phyloP scores from a whole-genome alignment of 2,113 vertebrate species.

The Hyaena hyaena region DNA sequence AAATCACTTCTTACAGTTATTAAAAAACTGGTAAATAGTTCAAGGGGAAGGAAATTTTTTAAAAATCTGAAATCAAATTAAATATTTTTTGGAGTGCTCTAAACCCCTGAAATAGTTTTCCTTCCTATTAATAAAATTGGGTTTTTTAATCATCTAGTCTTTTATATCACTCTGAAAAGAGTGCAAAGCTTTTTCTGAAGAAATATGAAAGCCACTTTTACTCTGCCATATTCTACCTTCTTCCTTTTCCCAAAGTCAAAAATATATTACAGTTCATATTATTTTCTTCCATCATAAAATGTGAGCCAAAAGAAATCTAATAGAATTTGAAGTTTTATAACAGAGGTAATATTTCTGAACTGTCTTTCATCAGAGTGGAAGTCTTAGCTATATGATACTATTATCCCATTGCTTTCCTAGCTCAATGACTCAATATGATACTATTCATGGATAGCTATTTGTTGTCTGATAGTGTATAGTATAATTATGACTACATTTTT shows the following conservation, averaged over 20 bases:
- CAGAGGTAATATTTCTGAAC: constrained; percentile 32
- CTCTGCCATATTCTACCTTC: not conserved
- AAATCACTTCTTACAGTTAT: not conserved
- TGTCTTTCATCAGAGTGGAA: constrained; percentile 43
- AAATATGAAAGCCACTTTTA: constrained; percentile 60
- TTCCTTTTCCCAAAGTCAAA: constrained; percentile 46
- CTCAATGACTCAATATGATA: not conserved
- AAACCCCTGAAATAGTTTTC: not conserved
- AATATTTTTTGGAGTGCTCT: not conserved
- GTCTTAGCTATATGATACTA: constrained; percentile 13
- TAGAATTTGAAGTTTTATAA: constrained; percentile 54
- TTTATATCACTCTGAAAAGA: constrained; percentile 5
- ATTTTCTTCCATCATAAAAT: constrained; percentile 63
- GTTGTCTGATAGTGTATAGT: not conserved
- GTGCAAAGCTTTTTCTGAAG: not conserved
- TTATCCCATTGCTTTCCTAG: not conserved
- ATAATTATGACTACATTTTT: not conserved
- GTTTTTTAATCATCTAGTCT: not conserved
- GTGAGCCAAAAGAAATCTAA: constrained; percentile 45
- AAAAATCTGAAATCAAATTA: not conserved
- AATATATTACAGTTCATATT: constrained; percentile 54
- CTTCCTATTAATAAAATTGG: constrained; percentile 38
- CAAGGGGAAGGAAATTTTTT: not conserved
- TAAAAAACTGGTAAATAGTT: not conserved
- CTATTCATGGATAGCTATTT: not conserved